Base-by-base conservation (phyloP, 2,113 vertebrate species). In the Circaetus cinerascens region DNA sequence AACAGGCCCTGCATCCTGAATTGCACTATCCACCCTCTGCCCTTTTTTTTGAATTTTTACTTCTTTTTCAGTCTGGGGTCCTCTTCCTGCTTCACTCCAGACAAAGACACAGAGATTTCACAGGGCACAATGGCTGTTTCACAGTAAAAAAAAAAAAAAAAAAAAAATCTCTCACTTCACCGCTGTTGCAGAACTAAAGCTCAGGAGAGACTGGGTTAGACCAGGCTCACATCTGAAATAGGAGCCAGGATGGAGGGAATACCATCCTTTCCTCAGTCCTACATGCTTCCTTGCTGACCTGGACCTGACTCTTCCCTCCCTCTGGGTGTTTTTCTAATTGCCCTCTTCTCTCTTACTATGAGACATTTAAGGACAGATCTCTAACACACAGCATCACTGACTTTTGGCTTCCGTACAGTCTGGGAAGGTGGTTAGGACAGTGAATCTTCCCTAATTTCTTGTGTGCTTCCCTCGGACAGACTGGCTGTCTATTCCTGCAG, bases 91-190 rank as follows among this genome's bases (percentile, higher is more conserved):
- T 74, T 62, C 50, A 15, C 29, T 79, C 50, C 59, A 60, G 50
- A 10, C 15, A 53, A 62, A 83, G 5, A 48, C 34, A 19, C 20
- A 30, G 68, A 81, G 36, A 48, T 90, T 86, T 71, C 8, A 4
- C 29, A 51, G n/a, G 25, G 3, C 40, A 55, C 18, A 11, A 46
- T 75, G 56, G 20, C 29, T 55, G 5, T 67, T 89, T 63, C 60
- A 32, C 8, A n/a, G 8, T 15, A 10, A 57, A 81, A 50, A 32
- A 25, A 4, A 27, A 2, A 27, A 41, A 23, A 18, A 30, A 46
- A 5, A 0, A 10, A 16, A 38, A n/a, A 26, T 15, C 6, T 83
- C 10, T 63, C 0, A 0, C 15, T 82, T 80, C 14, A 19, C 34
- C 57, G 38, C 36, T 84, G 11, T 10, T 77, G 32, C 27, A 82